Evolutionary conservation across 2,113 vertebrate genomes (phyloP), one percentile per base, ranked within the genome.

Genomic region (Tympanuchus pallidicinctus): DNA sequence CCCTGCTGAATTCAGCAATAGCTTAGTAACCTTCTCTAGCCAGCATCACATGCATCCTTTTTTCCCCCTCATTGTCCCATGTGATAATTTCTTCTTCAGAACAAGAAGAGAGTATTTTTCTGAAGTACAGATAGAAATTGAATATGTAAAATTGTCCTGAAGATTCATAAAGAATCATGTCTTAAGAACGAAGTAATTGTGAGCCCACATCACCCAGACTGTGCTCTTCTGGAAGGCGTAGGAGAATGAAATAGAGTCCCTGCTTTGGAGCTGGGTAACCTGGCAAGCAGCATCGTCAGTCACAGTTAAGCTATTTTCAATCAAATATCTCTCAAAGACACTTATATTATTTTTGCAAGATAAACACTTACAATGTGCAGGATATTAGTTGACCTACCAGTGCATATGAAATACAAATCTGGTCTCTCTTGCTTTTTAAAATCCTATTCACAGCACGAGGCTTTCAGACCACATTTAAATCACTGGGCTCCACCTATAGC

Each of bases 111-210:
- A 89, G 32, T 54, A 25, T 52, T 86, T 95, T 86, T 92, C 32
- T 81, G 79, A 90, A 93, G 56, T 76, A 76, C 93, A 64, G 95
- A 76, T 22, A 90, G 82, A 85, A 94, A 89, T 42, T 59, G 59
- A 86, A 30, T 77, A 82, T 65, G 47, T 75, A 80, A 90, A 95
- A 82, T 66, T 70, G 27, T 82, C 61, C n/a, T 72, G 64, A 78
- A 74, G 8, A n/a, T 90, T 92, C 74, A 69, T 42, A 85, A 69
- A n/a, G 50, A 82, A 75, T 40, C 25, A 71, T 30, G n/a, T 77
- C 30, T 63, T 65, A 27, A 77, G 56, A 66, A 67, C 16, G 34
- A 88, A 80, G 38, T 45, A 59, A 90, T 48, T 78, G 24, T 74
- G 36, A 76, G 65, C n/a, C 36, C 18, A 6, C 30, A 75, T 30